A percentile compares a stretch with the other conserved stretches of the same genome.
phyloP scores from a whole-genome alignment of 2,888 invertebrate genomes.

The Limnephilus auricula region DNA sequence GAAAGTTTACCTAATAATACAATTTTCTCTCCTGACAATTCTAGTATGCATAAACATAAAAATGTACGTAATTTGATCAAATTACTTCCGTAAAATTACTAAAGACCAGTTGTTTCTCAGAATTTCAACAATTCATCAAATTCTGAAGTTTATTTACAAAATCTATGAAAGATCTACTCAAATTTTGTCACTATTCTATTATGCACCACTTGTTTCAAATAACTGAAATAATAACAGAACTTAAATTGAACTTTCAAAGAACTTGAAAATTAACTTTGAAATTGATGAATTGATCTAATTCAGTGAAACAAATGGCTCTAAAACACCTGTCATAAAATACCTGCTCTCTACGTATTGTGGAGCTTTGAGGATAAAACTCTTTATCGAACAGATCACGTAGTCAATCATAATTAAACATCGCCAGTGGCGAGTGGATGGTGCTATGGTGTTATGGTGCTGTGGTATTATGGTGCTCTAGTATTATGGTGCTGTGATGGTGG shows the following conservation, averaged over 20 bases:
- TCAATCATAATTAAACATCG: slow-evolving; percentile 32
- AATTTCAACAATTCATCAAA: too few relatives aligned
- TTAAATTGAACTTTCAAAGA: too few relatives aligned
- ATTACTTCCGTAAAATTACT: neutral
- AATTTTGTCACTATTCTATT: too few relatives aligned
- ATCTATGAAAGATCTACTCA: too few relatives aligned
- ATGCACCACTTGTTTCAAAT: too few relatives aligned
- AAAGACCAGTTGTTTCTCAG: too few relatives aligned
- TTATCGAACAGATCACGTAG: slow-evolving; percentile 3
- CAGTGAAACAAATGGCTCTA: neutral
- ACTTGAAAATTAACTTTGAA: too few relatives aligned
- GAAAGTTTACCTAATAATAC: too few relatives aligned
- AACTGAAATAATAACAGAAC: too few relatives aligned
- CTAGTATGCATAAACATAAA: neutral
- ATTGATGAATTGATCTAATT: too few relatives aligned
- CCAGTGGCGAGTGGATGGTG: neutral
- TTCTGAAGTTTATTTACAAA: too few relatives aligned
- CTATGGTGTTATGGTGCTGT: neutral
- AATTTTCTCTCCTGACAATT: too few relatives aligned
- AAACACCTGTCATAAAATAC: neutral
- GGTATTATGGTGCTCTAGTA: neutral
- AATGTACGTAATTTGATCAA: neutral
- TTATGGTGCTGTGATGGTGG: neutral
- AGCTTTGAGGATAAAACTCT: neutral
- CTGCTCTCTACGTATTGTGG: neutral